Evolutionary conservation across 2,797 vertebrate species (phyloP).

Genomic region (Fundulus diaphanus): DNA sequence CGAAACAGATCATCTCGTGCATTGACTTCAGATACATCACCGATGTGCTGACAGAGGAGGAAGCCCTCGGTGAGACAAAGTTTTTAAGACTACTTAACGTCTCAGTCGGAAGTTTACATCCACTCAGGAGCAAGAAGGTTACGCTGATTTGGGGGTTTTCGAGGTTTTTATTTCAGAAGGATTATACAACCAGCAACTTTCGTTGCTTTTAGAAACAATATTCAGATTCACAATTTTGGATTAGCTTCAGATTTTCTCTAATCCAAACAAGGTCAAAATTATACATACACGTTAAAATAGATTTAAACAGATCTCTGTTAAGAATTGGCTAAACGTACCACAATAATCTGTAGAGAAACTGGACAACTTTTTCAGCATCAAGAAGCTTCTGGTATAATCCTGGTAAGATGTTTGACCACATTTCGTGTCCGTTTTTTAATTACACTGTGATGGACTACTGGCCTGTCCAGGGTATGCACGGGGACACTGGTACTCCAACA

Average conservation of each 20-base stretch:
- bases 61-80: constrained; percentile 78
- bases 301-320: background rate
- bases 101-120: background rate
- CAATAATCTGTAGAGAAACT: no score
- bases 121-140: background rate
- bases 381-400: background rate
- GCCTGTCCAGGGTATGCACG: no score
- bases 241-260: background rate
- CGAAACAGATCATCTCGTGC: constrained; percentile 82
- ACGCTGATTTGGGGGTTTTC: no score
- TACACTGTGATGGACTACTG: no score
- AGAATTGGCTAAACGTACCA: no score
- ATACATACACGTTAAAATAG: background rate
- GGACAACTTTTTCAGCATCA: background rate
- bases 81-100: background rate
- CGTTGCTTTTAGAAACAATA: no score
- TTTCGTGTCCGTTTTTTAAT: no score
- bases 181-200: no score
- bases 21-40: constrained; percentile 88
- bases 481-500: background rate
- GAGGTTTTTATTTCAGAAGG: no score
- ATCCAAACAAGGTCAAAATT: background rate
- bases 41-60: constrained; percentile 82
- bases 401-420: background rate
- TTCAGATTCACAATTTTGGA: background rate